These are phyloP conservation scores for Bedellia somnulentella DNA, from an alignment of 2,888 invertebrate species.

Conservation along the genomic window DNA sequence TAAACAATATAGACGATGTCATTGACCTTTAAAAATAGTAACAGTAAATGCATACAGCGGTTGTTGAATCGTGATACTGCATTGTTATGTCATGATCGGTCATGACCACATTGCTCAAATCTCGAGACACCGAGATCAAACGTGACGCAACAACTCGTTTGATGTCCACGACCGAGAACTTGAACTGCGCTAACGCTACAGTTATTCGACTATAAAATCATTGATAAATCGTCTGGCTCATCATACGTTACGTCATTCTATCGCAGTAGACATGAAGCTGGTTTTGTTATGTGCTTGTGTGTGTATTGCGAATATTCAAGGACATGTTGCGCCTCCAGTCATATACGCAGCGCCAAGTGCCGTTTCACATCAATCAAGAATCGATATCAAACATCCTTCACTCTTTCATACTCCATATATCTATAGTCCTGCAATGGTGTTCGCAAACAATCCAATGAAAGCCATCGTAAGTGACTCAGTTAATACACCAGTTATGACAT, in stretches of 20 bases:
- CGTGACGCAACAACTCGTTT: constrained; percentile 37
- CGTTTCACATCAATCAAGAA: constrained; percentile 58
- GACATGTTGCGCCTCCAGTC: constrained; percentile 27
- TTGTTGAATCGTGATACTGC: neutral
- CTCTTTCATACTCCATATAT: constrained; percentile 24
- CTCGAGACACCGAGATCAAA: constrained; percentile 2
- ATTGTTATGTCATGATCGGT: neutral
- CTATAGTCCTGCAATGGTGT: constrained; percentile 27
- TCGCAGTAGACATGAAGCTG: constrained; percentile 1
- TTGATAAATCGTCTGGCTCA: constrained; percentile 21
- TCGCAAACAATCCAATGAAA: constrained; percentile 15
- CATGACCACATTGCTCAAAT: constrained; percentile 2
- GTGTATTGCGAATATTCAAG: constrained; percentile 16
- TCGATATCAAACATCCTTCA: constrained; percentile 42
- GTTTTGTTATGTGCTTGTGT: constrained; percentile 13
- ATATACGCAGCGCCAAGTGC: constrained; percentile 53
- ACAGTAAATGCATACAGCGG: neutral
- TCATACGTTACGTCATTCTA: constrained; percentile 12
- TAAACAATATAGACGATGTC: neutral
- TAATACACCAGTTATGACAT: constrained; percentile 18
- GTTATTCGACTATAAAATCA: constrained; percentile 42
- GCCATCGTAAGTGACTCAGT: constrained; percentile 17
- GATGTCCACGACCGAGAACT: constrained; percentile 35
- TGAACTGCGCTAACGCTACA: constrained; percentile 37
- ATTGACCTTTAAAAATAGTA: constrained; percentile 1